These are phyloP conservation scores for Cheilosia soror DNA, from an alignment of 2,888 invertebrate species.

Conservation along the genomic window DNA sequence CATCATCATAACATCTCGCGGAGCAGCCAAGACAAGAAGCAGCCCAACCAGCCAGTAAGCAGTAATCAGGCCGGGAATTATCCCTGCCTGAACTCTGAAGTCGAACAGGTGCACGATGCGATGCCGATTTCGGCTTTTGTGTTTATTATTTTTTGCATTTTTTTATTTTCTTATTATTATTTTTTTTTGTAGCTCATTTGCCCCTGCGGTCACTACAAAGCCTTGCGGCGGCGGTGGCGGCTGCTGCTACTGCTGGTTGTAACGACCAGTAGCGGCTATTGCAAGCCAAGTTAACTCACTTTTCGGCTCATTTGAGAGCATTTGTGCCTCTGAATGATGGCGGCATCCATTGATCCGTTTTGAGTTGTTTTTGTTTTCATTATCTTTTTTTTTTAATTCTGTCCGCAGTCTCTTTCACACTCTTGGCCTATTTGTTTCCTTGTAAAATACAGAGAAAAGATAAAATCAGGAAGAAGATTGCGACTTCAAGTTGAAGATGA, in stretches of 20 bases:
- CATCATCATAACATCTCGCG: constrained; percentile 65
- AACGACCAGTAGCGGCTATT: constrained; percentile 71
- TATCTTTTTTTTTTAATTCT: constrained; percentile 24
- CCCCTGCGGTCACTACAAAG: constrained; percentile 76
- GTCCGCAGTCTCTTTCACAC: constrained; percentile 53
- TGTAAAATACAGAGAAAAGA: constrained; percentile 38
- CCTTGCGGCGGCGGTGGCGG: constrained; percentile 58
- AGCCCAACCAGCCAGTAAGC: constrained; percentile 66
- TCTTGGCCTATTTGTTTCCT: constrained; percentile 46
- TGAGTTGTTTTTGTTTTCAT: constrained; percentile 28
- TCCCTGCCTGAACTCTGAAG: constrained; percentile 55
- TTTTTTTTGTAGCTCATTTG: constrained; percentile 61
- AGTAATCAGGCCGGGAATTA: constrained; percentile 73
- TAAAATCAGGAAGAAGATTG: constrained; percentile 61
- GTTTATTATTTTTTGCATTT: constrained; percentile 22
- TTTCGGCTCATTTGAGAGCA: constrained; percentile 77
- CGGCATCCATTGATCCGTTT: constrained; percentile 76
- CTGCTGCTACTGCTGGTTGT: constrained; percentile 50
- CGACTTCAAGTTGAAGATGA: constrained; percentile 47
- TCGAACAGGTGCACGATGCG: constrained; percentile 73
- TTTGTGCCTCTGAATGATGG: constrained; percentile 75
- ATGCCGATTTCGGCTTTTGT: constrained; percentile 73
- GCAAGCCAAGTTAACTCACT: constrained; percentile 73
- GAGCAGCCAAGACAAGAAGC: constrained; percentile 72
- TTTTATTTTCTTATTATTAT: constrained; percentile 58